Percentiles rank a stretch among this genome's conserved stretches.
Evolutionary conservation across 2,888 invertebrate species (phyloP).

Genomic region (Spisula subtruncata): DNA sequence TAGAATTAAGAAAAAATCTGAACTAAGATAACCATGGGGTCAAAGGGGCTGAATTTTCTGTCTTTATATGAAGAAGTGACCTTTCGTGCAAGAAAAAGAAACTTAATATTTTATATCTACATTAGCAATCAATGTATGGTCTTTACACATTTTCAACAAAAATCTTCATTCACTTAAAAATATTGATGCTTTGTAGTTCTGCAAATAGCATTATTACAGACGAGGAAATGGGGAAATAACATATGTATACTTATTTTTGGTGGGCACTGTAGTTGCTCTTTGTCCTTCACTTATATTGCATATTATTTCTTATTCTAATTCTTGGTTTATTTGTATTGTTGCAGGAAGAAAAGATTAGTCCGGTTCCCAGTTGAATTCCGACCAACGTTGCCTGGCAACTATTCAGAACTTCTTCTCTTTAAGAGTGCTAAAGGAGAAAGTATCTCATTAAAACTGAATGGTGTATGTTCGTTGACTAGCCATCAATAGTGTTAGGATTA

Average conservation of each 20-base stretch:
- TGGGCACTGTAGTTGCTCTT: too few species aligned
- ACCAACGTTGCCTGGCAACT: constrained; percentile 62
- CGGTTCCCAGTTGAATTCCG: constrained; percentile 77
- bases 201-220: too few species aligned
- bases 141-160: not conserved
- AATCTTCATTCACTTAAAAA: not conserved
- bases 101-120: too few species aligned
- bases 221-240: too few species aligned
- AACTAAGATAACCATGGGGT: not conserved
- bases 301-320: not conserved
- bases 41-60: not conserved
- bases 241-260: too few species aligned
- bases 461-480: constrained; percentile 45
- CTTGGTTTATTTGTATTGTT: too few species aligned
- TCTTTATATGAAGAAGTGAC: not conserved
- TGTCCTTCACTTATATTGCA: not conserved
- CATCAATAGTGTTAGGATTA: not conserved
- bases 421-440: constrained; percentile 61
- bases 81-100: not conserved
- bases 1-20: too few species aligned
- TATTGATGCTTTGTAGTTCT: too few species aligned
- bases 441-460: constrained; percentile 58
- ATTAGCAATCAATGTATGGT: too few species aligned
- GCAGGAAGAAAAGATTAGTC: constrained; percentile 72
- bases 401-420: constrained; percentile 57